phyloP scores from a whole-genome alignment of 2,113 vertebrate genomes.

The Phaethon lepturus region DNA sequence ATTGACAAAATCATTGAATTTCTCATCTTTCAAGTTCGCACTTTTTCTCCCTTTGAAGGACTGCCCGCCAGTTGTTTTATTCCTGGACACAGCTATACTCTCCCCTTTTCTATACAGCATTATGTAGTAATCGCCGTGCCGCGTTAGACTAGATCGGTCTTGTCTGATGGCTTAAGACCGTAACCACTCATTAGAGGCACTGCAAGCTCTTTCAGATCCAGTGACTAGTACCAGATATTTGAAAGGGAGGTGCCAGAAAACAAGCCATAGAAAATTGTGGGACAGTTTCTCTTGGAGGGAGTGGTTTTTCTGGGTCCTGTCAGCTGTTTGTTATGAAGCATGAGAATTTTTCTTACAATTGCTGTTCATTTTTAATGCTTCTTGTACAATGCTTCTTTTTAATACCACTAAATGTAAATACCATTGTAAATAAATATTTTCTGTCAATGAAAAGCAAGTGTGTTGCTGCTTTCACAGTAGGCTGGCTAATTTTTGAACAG shows the following conservation, averaged over 20 bases:
- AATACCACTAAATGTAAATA: slow-evolving; percentile 41
- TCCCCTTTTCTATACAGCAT: accelerated
- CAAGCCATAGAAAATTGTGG: not conserved
- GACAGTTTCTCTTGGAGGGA: not conserved
- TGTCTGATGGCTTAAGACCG: not conserved
- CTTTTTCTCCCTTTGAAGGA: not conserved
- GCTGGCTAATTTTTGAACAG: slow-evolving; percentile 15
- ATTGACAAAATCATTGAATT: not conserved
- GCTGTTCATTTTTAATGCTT: slow-evolving; percentile 17
- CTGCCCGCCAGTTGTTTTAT: accelerated
- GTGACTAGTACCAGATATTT: not conserved
- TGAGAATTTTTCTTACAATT: not conserved
- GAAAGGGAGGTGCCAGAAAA: not conserved
- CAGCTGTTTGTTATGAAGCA: not conserved
- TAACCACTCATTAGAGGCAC: not conserved
- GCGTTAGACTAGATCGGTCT: not conserved
- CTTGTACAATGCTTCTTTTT: not conserved
- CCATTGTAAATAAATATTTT: slow-evolving; percentile 51
- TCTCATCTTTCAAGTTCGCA: not conserved
- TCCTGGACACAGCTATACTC: not conserved
- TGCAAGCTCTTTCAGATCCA: not conserved
- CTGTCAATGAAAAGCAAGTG: slow-evolving; percentile 53
- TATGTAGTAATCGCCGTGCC: accelerated
- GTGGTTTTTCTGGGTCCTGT: not conserved
- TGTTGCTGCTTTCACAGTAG: slow-evolving; percentile 64